Evolutionary conservation across 2,113 vertebrate genomes (phyloP).

Genomic region (Pseudopodoces humilis): DNA sequence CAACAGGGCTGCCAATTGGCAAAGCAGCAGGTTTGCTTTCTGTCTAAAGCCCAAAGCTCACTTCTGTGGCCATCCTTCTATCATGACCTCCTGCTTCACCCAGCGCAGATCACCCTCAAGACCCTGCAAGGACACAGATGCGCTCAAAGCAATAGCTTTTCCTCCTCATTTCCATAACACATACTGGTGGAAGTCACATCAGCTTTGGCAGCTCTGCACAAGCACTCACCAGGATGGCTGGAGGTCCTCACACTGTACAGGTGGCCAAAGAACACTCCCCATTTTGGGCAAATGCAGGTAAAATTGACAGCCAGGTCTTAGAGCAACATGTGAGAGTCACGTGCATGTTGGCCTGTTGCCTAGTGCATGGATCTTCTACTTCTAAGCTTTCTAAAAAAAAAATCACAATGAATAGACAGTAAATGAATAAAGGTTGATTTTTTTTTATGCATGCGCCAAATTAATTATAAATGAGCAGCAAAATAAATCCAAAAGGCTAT

Average conservation of each 20-base stretch:
- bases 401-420: not conserved
- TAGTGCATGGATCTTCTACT: not conserved
- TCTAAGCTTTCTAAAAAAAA: conserved; percentile 17
- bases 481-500: conserved; percentile 37
- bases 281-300: not conserved
- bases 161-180: not conserved
- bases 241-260: not conserved
- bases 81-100: not conserved
- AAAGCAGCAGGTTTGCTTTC: not conserved
- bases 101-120: not conserved
- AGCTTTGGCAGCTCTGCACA: not conserved
- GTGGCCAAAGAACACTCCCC: not conserved
- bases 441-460: not conserved
- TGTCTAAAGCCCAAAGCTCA: not conserved
- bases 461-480: conserved; percentile 47
- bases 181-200: not conserved
- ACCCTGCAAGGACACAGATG: not conserved
- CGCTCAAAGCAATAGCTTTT: not conserved
- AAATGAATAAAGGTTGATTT: conserved; percentile 43
- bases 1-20: not conserved
- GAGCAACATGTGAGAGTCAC: not conserved
- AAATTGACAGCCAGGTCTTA: not conserved
- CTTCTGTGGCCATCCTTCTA: not conserved
- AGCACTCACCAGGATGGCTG: not conserved
- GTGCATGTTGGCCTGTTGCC: not conserved